These are phyloP conservation scores for Entosphenus tridentatus DNA, from an alignment of 2,113 vertebrate species.

Conservation along the genomic window DNA sequence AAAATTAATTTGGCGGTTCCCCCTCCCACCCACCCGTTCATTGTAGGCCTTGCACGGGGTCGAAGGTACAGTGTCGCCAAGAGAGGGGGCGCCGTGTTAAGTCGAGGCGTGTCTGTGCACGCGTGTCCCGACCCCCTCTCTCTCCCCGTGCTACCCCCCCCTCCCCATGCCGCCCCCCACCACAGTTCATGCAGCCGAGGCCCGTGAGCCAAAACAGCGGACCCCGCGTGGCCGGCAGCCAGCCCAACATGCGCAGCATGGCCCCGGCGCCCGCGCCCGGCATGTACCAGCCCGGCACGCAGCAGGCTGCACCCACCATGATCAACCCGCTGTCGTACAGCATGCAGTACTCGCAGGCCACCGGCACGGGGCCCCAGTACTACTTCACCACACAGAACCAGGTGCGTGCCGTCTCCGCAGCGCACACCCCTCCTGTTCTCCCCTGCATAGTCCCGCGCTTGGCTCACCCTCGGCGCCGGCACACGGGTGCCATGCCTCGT, in stretches of 20 bases:
- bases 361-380: constrained; percentile 3
- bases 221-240: background rate
- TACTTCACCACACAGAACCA: constrained; percentile 2
- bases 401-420: background rate
- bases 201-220: constrained; percentile 6
- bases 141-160: no score
- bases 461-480: no score
- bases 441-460: no score
- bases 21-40: no score
- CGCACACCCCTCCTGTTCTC: no score
- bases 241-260: constrained; percentile 3
- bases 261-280: background rate
- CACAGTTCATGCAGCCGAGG: constrained; percentile 5
- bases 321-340: background rate
- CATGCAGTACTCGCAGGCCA: background rate
- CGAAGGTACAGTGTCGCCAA: no score
- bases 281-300: background rate
- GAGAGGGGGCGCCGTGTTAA: no score
- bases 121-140: no score
- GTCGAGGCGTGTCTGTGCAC: no score
- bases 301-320: background rate
- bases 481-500: no score
- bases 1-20: no score
- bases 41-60: no score
- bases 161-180: background rate